Conservation (phyloP, 2,113 vertebrate genomes). For the Carettochelys insculpta region DNA sequence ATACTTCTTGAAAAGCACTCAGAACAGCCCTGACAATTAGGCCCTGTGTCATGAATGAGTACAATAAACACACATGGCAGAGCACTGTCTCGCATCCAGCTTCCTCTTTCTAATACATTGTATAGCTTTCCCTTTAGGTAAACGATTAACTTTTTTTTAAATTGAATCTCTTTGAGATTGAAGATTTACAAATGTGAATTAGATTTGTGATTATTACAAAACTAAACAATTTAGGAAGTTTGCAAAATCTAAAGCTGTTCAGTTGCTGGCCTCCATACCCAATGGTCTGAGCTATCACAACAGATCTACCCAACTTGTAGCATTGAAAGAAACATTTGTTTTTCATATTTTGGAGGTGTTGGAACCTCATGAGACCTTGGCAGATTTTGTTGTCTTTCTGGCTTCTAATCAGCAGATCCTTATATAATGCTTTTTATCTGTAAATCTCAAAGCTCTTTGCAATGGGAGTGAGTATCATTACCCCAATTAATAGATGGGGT, state of each 20-base stretch:
- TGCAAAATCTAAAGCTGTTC: background rate
- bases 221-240: background rate
- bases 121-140: background rate
- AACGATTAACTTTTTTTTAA: background rate
- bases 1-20: background rate
- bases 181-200: background rate
- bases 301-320: background rate
- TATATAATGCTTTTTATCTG: background rate
- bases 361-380: background rate
- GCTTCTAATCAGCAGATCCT: background rate
- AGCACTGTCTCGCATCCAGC: background rate
- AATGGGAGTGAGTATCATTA: background rate
- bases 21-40: background rate
- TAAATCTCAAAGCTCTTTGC: background rate
- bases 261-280: background rate
- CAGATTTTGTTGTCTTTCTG: background rate
- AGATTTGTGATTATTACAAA: background rate
- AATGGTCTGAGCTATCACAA: background rate
- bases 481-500: background rate
- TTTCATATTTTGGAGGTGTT: background rate
- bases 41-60: background rate
- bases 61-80: background rate
- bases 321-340: background rate
- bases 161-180: background rate
- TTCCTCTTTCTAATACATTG: background rate